These are phyloP conservation scores for Anthopleura xanthogrammica DNA, from an alignment of 92 coral and sea anemone genomes.

Conservation along the genomic window DNA sequence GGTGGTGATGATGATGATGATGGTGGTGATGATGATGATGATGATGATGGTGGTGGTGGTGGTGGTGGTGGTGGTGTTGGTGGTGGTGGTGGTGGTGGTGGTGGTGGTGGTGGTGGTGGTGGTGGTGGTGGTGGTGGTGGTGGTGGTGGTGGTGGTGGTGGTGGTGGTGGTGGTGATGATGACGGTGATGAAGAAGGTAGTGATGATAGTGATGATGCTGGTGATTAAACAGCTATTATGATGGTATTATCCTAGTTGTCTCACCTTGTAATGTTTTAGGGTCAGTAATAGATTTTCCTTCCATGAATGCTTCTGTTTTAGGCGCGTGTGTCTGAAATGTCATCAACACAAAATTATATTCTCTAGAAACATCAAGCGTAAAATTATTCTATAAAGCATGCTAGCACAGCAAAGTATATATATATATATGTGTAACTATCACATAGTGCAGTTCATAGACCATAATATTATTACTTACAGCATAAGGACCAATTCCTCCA, in stretches of 20 bases:
- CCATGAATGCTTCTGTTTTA: conserved; percentile 71
- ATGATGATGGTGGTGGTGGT: too few species aligned
- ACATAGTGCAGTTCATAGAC: too few species aligned
- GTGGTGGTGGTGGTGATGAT: neutral
- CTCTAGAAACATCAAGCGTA: neutral
- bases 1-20: neutral
- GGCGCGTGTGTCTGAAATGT: neutral
- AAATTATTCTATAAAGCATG: too few species aligned
- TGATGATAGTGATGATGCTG: neutral
- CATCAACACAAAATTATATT: too few species aligned
- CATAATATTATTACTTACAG: conserved; percentile 43
- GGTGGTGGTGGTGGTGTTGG: neutral
- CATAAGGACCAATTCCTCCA: conserved; percentile 87
- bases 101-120: neutral
- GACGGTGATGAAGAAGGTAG: too few species aligned
- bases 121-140: neutral
- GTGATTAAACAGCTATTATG: neutral
- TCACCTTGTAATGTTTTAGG: conserved; percentile 66
- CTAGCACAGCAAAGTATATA: too few species aligned
- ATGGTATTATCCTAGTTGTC: too few species aligned
- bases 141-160: neutral
- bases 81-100: neutral
- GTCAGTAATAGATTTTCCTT: conserved; percentile 64
- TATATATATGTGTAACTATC: too few species aligned
- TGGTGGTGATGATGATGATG: neutral